Conservation (phyloP, 1,140 invertebrate genomes). For the Heliothis virescens region DNA sequence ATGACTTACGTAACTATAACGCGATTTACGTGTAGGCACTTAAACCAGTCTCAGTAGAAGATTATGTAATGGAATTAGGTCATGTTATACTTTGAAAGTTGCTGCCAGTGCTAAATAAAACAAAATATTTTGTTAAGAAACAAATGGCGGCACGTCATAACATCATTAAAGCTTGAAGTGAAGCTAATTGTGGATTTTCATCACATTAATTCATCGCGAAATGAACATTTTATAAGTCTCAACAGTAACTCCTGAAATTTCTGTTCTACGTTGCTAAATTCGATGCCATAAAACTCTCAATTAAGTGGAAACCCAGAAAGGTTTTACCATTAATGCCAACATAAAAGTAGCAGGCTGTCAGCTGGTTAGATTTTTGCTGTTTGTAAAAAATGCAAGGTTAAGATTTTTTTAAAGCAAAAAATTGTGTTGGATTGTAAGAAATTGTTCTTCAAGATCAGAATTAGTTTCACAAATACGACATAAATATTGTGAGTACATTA, state of each 20-base stretch:
- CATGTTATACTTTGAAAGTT: constrained; percentile 10
- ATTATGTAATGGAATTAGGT: constrained; percentile 19
- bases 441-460: too few relatives aligned
- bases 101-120: background rate
- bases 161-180: constrained; percentile 22
- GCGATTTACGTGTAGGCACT: too few relatives aligned
- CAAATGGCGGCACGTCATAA: constrained; percentile 16
- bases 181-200: constrained; percentile 24
- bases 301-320: constrained; percentile 36
- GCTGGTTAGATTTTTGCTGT: constrained; percentile 30
- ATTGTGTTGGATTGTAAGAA: too few relatives aligned
- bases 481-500: too few relatives aligned
- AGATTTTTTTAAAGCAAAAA: background rate
- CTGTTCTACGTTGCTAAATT: constrained; percentile 12
- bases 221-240: background rate
- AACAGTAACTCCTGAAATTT: constrained; percentile 23
- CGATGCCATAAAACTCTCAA: constrained; percentile 6
- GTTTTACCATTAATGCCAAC: constrained; percentile 26
- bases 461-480: too few relatives aligned
- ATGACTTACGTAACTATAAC: too few relatives aligned
- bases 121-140: constrained; percentile 15
- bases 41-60: background rate
- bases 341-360: constrained; percentile 34
- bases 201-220: background rate
- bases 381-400: constrained; percentile 15